Evolutionary conservation across 1,140 invertebrate species (phyloP).

Genomic region (Pollicipes pollicipes): DNA sequence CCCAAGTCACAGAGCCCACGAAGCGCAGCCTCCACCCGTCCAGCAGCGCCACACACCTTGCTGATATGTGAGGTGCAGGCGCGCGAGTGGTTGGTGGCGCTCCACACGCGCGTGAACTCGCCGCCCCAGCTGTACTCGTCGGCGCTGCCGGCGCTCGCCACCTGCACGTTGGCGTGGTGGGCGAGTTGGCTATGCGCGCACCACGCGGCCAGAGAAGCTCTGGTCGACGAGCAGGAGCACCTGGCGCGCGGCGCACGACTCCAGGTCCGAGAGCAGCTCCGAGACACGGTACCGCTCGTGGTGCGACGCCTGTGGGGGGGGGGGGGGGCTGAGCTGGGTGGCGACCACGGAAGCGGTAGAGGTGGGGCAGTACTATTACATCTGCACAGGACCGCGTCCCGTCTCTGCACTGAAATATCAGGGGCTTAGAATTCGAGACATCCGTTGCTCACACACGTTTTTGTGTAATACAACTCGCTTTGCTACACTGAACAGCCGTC

Average conservation of each 20-base stretch:
- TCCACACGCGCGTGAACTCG: slow-evolving; percentile 30
- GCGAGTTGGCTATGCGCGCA: slow-evolving; percentile 24
- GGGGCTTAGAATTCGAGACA: too few species aligned
- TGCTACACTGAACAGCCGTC: too few species aligned
- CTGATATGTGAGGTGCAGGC: slow-evolving; percentile 27
- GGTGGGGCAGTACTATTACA: too few species aligned
- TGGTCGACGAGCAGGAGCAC: slow-evolving; percentile 34
- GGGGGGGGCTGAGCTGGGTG: not conserved
- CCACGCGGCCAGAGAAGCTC: slow-evolving; percentile 29
- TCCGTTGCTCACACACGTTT: too few species aligned
- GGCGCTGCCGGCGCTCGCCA: slow-evolving; percentile 24
- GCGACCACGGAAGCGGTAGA: slow-evolving; percentile 18
- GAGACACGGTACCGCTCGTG: slow-evolving; percentile 30
- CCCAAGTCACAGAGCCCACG: too few species aligned
- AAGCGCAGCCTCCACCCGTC: too few species aligned
- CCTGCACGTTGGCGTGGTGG: slow-evolving; percentile 27
- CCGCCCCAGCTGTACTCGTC: slow-evolving; percentile 27
- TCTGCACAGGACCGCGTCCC: too few species aligned
- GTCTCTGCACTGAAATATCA: too few species aligned
- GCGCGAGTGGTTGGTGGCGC: slow-evolving; percentile 23
- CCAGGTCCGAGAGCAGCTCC: slow-evolving; percentile 32
- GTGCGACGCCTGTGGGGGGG: slow-evolving; percentile 24
- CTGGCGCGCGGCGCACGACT: slow-evolving; percentile 29
- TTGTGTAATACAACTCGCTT: too few species aligned
- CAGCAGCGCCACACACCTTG: slow-evolving; percentile 26